These are phyloP conservation scores for Stercorarius parasiticus DNA, from an alignment of 2,113 vertebrate genomes.

Conservation along the genomic window DNA sequence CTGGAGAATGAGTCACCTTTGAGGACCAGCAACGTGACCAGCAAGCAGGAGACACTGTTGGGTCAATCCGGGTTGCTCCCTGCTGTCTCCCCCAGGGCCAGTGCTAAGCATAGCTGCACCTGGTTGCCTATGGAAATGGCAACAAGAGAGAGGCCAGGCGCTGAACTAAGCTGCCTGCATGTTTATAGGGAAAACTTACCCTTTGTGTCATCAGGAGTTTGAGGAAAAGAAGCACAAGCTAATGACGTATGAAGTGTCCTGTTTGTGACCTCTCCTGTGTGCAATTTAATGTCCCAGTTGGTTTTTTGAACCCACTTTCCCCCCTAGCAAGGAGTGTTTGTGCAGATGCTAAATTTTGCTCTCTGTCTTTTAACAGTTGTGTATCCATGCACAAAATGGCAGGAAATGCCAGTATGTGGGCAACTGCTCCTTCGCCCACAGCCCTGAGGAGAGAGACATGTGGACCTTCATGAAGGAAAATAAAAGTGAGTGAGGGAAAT, in stretches of 20 bases:
- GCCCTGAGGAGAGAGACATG: slow-evolving; percentile 91
- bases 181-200: background rate
- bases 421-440: slow-evolving; percentile 93
- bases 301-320: background rate
- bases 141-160: background rate
- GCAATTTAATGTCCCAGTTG: background rate
- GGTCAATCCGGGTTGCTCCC: background rate
- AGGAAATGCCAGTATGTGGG: slow-evolving; percentile 89
- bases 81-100: background rate
- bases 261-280: background rate
- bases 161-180: background rate
- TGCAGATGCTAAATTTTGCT: background rate
- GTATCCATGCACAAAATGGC: slow-evolving; percentile 86
- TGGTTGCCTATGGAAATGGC: background rate
- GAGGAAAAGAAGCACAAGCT: background rate
- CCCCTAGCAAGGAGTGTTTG: background rate
- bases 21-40: background rate
- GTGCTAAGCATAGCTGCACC: background rate
- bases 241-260: background rate
- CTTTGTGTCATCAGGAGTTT: background rate
- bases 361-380: slow-evolving; percentile 79
- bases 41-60: background rate
- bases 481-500: slow-evolving; percentile 80
- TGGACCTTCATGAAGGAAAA: slow-evolving; percentile 99
- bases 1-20: background rate